A percentile compares a stretch with the other conserved stretches of the same genome.
Conservation (phyloP, 2,797 vertebrate species). For the Squalus acanthias region DNA sequence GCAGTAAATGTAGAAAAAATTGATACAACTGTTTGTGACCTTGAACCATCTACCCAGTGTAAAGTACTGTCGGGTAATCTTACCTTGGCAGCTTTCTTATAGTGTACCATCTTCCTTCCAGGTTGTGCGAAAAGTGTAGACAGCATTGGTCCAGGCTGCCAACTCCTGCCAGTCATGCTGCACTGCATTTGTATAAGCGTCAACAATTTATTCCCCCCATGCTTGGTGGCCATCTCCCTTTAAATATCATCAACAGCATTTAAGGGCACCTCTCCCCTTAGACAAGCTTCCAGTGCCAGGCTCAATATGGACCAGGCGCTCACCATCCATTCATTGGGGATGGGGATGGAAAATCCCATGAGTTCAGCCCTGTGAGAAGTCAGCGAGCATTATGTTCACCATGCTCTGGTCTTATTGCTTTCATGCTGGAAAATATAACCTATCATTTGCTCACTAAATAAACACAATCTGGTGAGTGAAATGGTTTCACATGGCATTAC, state of each 20-base stretch:
- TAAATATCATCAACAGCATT: too few species aligned
- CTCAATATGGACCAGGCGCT: background rate
- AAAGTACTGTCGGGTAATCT: background rate
- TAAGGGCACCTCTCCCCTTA: too few species aligned
- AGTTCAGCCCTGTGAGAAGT: background rate
- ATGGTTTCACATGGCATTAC: background rate
- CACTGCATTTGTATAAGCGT: too few species aligned
- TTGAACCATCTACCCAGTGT: background rate
- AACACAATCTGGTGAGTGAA: conserved; percentile 1
- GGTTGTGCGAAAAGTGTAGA: too few species aligned
- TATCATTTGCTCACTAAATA: background rate
- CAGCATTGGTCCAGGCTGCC: too few species aligned
- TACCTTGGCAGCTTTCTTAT: background rate
- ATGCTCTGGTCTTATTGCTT: background rate
- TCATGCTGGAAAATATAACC: background rate
- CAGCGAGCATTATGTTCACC: background rate
- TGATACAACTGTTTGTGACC: background rate
- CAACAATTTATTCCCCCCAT: too few species aligned
- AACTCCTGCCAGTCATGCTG: too few species aligned
- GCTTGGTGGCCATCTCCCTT: too few species aligned
- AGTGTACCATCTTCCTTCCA: too few species aligned
- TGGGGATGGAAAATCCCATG: background rate
- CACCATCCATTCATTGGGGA: background rate
- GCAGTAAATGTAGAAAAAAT: background rate
- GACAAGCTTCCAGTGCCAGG: background rate